Evolutionary conservation across 1,140 invertebrate genomes (phyloP).

Genomic region (Maconellicoccus hirsutus): DNA sequence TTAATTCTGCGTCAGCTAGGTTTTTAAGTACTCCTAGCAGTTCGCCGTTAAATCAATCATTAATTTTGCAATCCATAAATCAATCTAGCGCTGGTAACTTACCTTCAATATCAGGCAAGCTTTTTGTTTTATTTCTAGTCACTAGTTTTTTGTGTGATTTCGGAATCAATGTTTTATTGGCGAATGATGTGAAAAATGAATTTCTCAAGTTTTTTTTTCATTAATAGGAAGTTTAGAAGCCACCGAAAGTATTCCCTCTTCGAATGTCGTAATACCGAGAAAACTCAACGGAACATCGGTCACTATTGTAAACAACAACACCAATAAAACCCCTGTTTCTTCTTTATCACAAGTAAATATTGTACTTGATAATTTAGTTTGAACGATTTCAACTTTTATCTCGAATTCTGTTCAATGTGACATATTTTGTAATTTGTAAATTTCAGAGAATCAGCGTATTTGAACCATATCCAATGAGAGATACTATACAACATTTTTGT

Average conservation of each 20-base stretch:
- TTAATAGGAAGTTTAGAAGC: conserved; percentile 3
- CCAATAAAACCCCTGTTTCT: background rate
- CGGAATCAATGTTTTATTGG: too few relatives aligned
- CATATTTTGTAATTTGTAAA: background rate
- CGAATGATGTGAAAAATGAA: too few relatives aligned
- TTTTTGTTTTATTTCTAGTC: background rate
- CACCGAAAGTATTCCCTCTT: background rate
- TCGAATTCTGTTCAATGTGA: conserved; percentile 5
- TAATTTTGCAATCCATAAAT: conserved; percentile 27
- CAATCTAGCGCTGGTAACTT: conserved; percentile 27
- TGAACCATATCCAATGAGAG: conserved; percentile 74
- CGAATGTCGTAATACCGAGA: background rate
- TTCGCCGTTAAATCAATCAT: conserved; percentile 31
- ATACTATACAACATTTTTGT: conserved; percentile 86
- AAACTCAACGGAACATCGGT: background rate
- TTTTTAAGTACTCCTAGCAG: conserved; percentile 28
- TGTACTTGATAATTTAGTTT: background rate
- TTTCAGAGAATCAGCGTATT: conserved; percentile 66
- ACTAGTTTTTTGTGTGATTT: background rate
- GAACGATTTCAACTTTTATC: conserved; percentile 1
- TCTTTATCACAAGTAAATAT: conserved; percentile 3
- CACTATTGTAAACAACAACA: conserved; percentile 1
- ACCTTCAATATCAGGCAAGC: background rate
- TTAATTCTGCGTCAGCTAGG: background rate
- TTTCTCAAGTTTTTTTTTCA: background rate